Conservation (phyloP, 2,888 invertebrate species). For the Hedychridium roseum region DNA sequence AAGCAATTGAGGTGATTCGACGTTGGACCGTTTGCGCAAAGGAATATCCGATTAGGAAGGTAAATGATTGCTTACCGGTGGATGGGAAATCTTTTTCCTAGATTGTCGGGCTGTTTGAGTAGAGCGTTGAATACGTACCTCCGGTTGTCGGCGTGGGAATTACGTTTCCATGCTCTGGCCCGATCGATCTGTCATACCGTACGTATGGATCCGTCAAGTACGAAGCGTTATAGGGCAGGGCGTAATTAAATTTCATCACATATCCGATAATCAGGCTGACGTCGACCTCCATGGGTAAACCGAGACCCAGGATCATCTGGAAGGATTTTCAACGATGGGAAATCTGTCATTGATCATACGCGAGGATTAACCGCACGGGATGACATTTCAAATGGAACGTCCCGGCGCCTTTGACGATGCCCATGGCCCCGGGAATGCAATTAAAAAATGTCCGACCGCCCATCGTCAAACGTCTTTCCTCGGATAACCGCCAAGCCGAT, state of each 20-base stretch:
- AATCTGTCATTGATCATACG: constrained; percentile 38
- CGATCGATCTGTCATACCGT: constrained; percentile 65
- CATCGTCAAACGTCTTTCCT: constrained; percentile 2
- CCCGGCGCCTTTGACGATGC: neutral
- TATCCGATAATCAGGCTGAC: constrained; percentile 64
- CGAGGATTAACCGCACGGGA: constrained; percentile 20
- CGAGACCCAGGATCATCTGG: constrained; percentile 65
- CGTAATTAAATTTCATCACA: constrained; percentile 64
- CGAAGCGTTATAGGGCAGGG: constrained; percentile 56
- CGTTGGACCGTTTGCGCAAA: no score
- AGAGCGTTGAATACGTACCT: constrained; percentile 1
- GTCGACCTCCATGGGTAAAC: constrained; percentile 65
- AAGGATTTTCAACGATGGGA: constrained; percentile 40
- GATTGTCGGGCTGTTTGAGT: neutral
- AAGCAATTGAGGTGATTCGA: no score
- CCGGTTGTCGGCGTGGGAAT: neutral
- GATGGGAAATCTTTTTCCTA: no score
- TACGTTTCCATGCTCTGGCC: constrained; percentile 16
- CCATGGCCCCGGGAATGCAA: no score
- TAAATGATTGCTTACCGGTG: no score
- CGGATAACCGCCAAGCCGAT: no score
- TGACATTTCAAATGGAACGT: constrained; percentile 22
- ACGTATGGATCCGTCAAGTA: constrained; percentile 58
- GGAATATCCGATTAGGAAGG: no score
- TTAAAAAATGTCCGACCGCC: no score